Evolutionary conservation across 2,888 invertebrate genomes (phyloP).

Genomic region (Marronus borbonicus): DNA sequence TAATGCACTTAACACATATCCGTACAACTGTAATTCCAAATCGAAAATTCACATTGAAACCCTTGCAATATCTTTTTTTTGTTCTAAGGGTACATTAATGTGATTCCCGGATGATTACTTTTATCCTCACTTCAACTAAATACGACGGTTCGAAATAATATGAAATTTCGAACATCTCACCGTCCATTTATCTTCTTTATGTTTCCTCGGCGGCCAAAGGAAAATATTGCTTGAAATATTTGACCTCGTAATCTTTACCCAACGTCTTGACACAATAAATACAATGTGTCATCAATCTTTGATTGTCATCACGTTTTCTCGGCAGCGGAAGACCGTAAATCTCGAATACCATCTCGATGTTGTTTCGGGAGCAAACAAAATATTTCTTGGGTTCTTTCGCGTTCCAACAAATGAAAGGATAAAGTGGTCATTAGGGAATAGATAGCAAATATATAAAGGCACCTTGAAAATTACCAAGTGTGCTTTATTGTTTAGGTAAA

Average conservation of each 20-base stretch:
- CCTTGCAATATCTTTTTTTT: neutral
- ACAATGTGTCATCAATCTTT: constrained; percentile 42
- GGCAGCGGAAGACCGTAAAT: constrained; percentile 3
- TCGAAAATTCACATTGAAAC: too few species aligned
- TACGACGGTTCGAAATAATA: neutral
- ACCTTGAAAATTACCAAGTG: neutral
- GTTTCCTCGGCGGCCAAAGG: constrained; percentile 8
- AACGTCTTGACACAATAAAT: constrained; percentile 43
- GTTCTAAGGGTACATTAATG: neutral
- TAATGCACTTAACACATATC: neutral
- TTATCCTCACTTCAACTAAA: neutral
- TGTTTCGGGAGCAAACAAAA: constrained; percentile 5
- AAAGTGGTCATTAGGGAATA: neutral
- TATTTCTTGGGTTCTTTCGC: neutral
- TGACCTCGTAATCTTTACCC: constrained; percentile 36
- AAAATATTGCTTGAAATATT: constrained; percentile 40
- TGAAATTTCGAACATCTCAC: constrained; percentile 22
- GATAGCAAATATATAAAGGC: neutral
- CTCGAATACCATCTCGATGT: neutral
- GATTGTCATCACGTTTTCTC: constrained; percentile 31
- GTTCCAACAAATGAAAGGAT: neutral
- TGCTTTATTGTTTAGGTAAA: neutral
- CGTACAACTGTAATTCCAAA: too few species aligned
- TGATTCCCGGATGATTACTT: constrained; percentile 8
- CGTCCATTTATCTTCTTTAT: constrained; percentile 40